Base-by-base conservation (phyloP, 2,888 invertebrate species). In the Syrista parreyssii region DNA sequence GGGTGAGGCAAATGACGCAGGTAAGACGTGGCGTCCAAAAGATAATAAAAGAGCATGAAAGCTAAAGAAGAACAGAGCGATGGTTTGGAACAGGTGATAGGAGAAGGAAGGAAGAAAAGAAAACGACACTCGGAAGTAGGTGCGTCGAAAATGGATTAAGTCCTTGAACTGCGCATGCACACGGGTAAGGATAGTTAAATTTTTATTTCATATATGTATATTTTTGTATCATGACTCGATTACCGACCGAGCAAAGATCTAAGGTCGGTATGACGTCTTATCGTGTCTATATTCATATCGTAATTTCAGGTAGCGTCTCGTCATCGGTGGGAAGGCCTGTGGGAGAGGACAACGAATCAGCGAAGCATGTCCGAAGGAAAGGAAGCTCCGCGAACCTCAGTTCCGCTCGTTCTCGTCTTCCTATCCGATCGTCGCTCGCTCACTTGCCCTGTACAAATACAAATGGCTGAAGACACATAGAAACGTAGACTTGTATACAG, bases 341-440 rank as follows among this genome's bases (percentile, higher is more conserved):
- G 91, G 90, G 91, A 91, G 91, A 91, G 90, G 88, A 90, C 89
- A 88, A 85, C 85, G 82, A 71, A 86, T 83, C 89, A 90, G 86
- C 90, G 83, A 89, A 87, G 89, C 90, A 87, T 90, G 85, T 89
- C 89, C 86, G 85, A 89, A 79, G 88, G 88, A 91, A 91, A 91
- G 78, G 90, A 90, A 89, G 90, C 89, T 89, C 91, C 87, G 88
- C 91, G 89, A 91, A 91, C 88, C 91, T 88, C 89, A 91, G 91
- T 91, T 91, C 91, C 91, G 91, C 91, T 89, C 88, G 88, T 89
- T 88, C 90, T 87, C 88, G 86, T 88, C 88, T 90, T 89, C 88
- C 88, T 89, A 75, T 78, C 75, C 78, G 71, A 71, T 78, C 78
- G 71, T 30, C 80, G 77, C 72, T 71, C 71, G 71, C 33, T 33